A percentile compares a stretch with the other conserved stretches of the same genome.
Conservation (phyloP, 2,888 invertebrate genomes). For the Didymodactylos carnosus region DNA sequence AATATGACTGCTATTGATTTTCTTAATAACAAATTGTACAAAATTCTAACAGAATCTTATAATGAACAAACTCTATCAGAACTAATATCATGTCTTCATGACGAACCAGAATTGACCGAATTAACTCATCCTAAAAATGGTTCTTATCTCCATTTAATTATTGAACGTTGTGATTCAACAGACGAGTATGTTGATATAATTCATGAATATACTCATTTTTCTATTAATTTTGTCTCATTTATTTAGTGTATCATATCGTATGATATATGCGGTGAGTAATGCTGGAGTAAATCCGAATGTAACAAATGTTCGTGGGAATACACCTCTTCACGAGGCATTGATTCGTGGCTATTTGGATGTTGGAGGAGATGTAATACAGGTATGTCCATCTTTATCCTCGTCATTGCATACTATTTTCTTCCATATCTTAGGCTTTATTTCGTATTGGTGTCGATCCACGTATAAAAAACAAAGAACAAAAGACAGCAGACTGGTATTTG, state of each 20-base stretch:
- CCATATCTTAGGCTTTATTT: not conserved
- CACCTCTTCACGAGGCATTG: slow-evolving; percentile 2
- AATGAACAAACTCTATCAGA: not conserved
- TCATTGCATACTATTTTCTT: not conserved
- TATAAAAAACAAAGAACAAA: slow-evolving; percentile 2
- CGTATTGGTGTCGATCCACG: slow-evolving; percentile 1
- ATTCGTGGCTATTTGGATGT: not conserved
- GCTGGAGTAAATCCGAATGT: slow-evolving; percentile 9
- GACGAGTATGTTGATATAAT: not conserved
- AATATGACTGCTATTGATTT: too few species aligned
- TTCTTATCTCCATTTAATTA: not conserved
- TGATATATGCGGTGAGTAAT: slow-evolving; percentile 10
- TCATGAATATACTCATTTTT: too few species aligned
- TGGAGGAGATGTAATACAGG: slow-evolving; percentile 7
- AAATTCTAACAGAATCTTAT: too few species aligned
- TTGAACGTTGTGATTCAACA: not conserved
- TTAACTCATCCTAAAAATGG: not conserved
- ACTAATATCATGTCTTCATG: not conserved
- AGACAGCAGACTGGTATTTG: not conserved
- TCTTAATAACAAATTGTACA: too few species aligned
- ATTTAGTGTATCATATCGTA: slow-evolving; percentile 4
- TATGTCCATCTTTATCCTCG: not conserved
- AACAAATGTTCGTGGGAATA: slow-evolving; percentile 5
- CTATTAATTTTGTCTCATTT: too few species aligned
- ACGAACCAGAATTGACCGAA: not conserved